Percentiles rank a stretch among this genome's conserved stretches.
phyloP scores from a whole-genome alignment of 2,888 invertebrate species.

The Calameuta idolon region DNA sequence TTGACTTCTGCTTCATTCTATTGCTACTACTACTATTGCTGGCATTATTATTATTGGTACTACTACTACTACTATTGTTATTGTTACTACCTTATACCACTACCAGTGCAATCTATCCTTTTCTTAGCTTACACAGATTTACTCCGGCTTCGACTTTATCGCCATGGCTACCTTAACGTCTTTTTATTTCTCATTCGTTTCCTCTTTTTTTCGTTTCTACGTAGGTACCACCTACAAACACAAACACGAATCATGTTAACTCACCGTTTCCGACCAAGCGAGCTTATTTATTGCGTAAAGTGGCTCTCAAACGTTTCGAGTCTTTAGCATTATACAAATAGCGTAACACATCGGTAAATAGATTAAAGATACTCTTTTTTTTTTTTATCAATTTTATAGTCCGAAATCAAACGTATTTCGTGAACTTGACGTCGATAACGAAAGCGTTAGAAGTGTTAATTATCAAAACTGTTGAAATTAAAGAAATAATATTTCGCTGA shows the following conservation, averaged over 20 bases:
- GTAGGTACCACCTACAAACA: conserved; percentile 15
- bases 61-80: not conserved
- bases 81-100: not conserved
- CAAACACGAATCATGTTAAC: conserved; percentile 4
- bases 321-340: not conserved
- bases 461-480: not conserved
- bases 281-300: conserved; percentile 40
- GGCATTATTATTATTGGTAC: not conserved
- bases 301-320: conserved; percentile 22
- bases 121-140: not conserved
- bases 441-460: not conserved
- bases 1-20: not conserved
- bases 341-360: not conserved
- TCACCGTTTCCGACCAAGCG: conserved; percentile 14
- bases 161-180: not conserved
- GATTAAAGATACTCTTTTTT: not conserved
- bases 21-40: not conserved
- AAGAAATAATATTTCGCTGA: not conserved
- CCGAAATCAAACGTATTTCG: not conserved
- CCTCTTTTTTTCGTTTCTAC: conserved; percentile 28
- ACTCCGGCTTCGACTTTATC: not conserved
- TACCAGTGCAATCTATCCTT: not conserved
- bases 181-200: conserved; percentile 25
- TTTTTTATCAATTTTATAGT: not conserved
- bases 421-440: not conserved